Conservation (phyloP, 2,113 vertebrate genomes). For the Camelus bactrianus region DNA sequence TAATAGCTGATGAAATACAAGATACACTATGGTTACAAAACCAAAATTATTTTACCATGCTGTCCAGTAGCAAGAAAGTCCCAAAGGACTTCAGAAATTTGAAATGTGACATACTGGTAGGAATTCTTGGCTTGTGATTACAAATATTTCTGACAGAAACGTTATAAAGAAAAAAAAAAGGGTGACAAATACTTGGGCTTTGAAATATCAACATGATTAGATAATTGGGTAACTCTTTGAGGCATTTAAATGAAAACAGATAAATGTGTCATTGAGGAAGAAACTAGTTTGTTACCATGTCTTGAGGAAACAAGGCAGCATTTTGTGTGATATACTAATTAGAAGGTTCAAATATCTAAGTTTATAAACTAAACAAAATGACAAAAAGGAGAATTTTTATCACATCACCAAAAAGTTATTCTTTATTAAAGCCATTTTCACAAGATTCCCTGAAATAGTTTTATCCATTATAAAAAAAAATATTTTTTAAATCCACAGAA, state of each 20-base stretch:
- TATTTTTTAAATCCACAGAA: background rate
- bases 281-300: background rate
- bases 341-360: background rate
- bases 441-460: background rate
- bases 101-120: background rate
- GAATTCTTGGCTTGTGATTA: conserved; percentile 14
- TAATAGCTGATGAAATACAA: background rate
- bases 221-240: background rate
- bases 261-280: background rate
- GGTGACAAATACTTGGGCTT: background rate
- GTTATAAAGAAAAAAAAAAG: background rate
- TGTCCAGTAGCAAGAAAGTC: background rate
- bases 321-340: background rate
- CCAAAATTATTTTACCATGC: background rate
- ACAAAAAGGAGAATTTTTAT: background rate
- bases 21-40: background rate
- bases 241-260: background rate
- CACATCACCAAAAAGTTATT: background rate
- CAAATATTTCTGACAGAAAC: background rate
- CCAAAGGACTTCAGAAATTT: background rate
- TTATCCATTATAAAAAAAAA: background rate
- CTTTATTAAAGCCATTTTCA: background rate
- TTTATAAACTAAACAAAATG: background rate
- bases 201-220: conserved; percentile 3
- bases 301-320: background rate